phyloP scores from a whole-genome alignment of 1,140 invertebrate genomes.

The Onthophagus taurus region DNA sequence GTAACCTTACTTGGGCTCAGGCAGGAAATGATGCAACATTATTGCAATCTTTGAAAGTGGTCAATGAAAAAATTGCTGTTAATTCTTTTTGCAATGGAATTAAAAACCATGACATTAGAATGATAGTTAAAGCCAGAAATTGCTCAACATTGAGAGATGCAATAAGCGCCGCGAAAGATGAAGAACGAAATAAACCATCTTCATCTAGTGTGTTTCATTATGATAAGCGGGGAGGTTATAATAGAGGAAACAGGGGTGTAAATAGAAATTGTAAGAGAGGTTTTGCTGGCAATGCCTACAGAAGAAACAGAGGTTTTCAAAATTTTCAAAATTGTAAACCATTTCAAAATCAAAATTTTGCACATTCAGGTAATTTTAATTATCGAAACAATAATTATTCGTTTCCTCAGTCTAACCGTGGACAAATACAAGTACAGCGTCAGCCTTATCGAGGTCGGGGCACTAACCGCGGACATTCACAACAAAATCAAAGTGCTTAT shows the following conservation, averaged over 20 bases:
- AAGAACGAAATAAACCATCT: slow-evolving; percentile 4
- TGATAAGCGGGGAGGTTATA: slow-evolving; percentile 1
- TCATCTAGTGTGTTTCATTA: not conserved
- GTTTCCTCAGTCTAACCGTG: not conserved
- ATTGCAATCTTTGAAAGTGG: slow-evolving; percentile 7
- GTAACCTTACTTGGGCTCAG: slow-evolving; percentile 14
- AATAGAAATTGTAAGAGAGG: no score
- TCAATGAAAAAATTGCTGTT: slow-evolving; percentile 17
- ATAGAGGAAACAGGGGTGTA: not conserved
- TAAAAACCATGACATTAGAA: slow-evolving; percentile 11
- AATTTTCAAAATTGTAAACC: not conserved
- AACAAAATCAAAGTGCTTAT: no score
- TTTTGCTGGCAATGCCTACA: no score
- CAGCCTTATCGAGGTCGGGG: no score
- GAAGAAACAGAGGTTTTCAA: no score
- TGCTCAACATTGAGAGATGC: slow-evolving; percentile 13
- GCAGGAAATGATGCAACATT: slow-evolving; percentile 9
- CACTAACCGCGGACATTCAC: no score
- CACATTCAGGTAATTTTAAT: slow-evolving; percentile 1
- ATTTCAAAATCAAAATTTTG: not conserved
- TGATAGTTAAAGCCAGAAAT: slow-evolving; percentile 15
- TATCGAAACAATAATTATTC: not conserved
- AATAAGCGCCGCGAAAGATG: slow-evolving; percentile 14
- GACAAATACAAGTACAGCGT: no score
- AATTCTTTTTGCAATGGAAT: slow-evolving; percentile 16